Evolutionary conservation across 2,113 vertebrate genomes (phyloP).

Genomic region (Xenus cinereus): DNA sequence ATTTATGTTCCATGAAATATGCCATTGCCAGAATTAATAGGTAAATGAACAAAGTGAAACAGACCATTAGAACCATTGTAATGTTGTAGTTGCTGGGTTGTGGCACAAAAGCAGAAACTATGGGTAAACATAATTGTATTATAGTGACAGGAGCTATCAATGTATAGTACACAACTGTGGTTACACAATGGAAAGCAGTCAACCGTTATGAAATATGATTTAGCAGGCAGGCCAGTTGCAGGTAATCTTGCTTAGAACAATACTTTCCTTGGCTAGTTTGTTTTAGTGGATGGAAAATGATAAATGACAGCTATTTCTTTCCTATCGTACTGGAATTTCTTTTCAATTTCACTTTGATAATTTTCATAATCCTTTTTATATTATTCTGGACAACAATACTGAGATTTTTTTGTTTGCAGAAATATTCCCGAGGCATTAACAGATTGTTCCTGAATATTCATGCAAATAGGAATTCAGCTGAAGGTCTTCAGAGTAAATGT

Average conservation of each 20-base stretch:
- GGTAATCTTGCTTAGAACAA: constrained; percentile 19
- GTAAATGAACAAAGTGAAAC: constrained; percentile 72
- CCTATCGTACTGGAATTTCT: not conserved
- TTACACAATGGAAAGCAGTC: constrained; percentile 31
- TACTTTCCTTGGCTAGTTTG: not conserved
- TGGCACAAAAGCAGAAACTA: constrained; percentile 60
- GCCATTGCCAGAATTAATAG: constrained; percentile 75
- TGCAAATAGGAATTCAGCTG: not conserved
- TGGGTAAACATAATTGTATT: constrained; percentile 48
- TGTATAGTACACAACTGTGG: constrained; percentile 28
- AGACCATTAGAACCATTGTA: constrained; percentile 62
- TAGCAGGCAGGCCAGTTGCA: not conserved
- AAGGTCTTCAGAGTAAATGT: not conserved
- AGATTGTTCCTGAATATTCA: not conserved
- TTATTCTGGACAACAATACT: not conserved
- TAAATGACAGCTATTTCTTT: not conserved
- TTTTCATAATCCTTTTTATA: not conserved
- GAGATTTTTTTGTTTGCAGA: not conserved
- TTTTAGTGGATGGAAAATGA: constrained; percentile 12
- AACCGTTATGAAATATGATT: constrained; percentile 16
- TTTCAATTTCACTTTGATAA: not conserved
- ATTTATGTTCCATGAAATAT: constrained; percentile 73
- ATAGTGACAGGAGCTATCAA: constrained; percentile 45
- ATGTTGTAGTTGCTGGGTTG: constrained; percentile 48
- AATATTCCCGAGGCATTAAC: not conserved